Evolutionary conservation across 2,797 vertebrate species (phyloP).

Genomic region (Lepilemur septentrionalis): DNA sequence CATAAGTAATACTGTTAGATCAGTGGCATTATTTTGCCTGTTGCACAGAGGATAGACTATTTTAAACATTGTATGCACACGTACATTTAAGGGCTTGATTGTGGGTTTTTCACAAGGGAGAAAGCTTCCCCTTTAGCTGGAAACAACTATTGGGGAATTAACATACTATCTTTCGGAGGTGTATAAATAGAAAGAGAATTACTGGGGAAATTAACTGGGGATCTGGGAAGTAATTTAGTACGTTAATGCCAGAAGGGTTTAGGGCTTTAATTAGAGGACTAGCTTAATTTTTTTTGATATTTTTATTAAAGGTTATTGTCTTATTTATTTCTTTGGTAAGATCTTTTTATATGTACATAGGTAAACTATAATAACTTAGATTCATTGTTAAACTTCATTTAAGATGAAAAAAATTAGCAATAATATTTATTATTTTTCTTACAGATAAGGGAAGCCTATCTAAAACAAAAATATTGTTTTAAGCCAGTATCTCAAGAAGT

Average conservation of each 20-base stretch:
- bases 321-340: constrained; percentile 14
- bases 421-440: constrained; percentile 42
- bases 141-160: not conserved
- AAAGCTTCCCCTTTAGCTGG: constrained; percentile 39
- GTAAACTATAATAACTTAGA: not conserved
- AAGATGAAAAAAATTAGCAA: not conserved
- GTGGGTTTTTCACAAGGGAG: constrained; percentile 28
- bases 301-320: constrained; percentile 41
- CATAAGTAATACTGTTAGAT: not conserved
- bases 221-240: constrained; percentile 31
- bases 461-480: not conserved
- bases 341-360: not conserved
- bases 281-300: not conserved
- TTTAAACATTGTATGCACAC: not conserved
- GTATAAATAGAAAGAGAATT: constrained; percentile 43
- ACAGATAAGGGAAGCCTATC: not conserved
- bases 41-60: not conserved
- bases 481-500: not conserved
- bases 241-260: not conserved
- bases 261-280: constrained; percentile 39
- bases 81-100: not conserved
- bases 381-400: constrained; percentile 26
- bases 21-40: not conserved
- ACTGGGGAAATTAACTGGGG: not conserved
- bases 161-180: not conserved